Conservation (phyloP, 1,140 invertebrate species). For the Drosophila kikkawai region DNA sequence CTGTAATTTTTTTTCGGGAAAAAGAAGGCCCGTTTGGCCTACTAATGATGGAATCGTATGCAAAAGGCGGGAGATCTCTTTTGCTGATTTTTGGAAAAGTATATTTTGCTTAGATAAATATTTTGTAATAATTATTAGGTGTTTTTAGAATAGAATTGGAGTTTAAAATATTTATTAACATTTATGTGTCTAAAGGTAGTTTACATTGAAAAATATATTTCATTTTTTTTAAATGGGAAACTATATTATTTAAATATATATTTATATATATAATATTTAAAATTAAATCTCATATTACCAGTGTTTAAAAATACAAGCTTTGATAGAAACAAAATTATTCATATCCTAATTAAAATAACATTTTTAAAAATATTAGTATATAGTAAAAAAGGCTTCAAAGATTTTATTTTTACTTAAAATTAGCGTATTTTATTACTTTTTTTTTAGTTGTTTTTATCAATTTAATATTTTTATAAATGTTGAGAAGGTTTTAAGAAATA, state of each 20-base stretch:
- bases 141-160: not conserved
- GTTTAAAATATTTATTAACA: not conserved
- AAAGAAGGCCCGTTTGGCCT: conserved; percentile 28
- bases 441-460: no score
- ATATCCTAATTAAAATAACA: not conserved
- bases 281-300: not conserved
- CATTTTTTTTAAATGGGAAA: no score
- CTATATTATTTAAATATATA: not conserved
- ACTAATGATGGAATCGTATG: conserved; percentile 9
- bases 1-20: conserved; percentile 27
- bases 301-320: no score
- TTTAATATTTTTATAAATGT: no score
- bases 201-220: not conserved
- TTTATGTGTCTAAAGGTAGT: no score
- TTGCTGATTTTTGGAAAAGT: not conserved
- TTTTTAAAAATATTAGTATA: not conserved
- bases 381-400: not conserved
- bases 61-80: not conserved
- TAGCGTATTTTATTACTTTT: no score
- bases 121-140: not conserved
- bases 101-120: not conserved
- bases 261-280: not conserved
- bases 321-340: not conserved
- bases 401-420: not conserved
- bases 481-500: no score